Conservation (phyloP, 2,888 invertebrate genomes). For the Hirudinaria manillensis region DNA sequence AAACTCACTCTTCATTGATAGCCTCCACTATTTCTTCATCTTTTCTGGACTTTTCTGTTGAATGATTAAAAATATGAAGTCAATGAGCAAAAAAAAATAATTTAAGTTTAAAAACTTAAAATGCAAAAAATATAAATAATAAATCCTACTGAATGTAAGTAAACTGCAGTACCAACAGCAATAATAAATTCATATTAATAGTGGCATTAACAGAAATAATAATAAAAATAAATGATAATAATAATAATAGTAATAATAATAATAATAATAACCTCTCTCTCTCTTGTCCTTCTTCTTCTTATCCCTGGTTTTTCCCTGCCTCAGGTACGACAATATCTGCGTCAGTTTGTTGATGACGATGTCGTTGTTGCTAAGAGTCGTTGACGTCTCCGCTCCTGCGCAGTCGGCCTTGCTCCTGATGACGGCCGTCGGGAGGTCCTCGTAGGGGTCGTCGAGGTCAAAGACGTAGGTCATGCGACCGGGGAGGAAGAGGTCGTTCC, state of each 20-base stretch:
- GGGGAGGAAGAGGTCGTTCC: conserved; percentile 85
- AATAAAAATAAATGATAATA: not conserved
- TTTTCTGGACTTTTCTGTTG: not conserved
- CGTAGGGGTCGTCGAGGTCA: conserved; percentile 73
- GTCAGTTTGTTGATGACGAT: conserved; percentile 89
- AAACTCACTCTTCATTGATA: conserved; percentile 29
- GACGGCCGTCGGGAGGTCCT: conserved; percentile 88
- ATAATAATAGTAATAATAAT: not conserved
- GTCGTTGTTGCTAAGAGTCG: conserved; percentile 61
- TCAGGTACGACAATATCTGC: conserved; percentile 87
- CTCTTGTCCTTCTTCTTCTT: conserved; percentile 58
- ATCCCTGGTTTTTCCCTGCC: conserved; percentile 75
- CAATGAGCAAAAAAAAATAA: no score
- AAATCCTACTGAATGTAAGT: no score
- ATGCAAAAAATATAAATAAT: no score
- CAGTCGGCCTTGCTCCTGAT: conserved; percentile 75
- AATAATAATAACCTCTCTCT: conserved; percentile 23
- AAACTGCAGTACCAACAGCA: no score
- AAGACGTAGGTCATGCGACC: conserved; percentile 98
- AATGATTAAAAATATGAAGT: no score
- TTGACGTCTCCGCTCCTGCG: conserved; percentile 65
- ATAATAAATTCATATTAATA: no score
- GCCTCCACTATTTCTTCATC: conserved; percentile 38
- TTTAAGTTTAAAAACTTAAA: no score
- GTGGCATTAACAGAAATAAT: not conserved